A percentile compares a stretch with the other conserved stretches of the same genome.
These are phyloP conservation scores for Austrofundulus limnaeus DNA, from an alignment of 2,113 vertebrate genomes.

Conservation along the genomic window DNA sequence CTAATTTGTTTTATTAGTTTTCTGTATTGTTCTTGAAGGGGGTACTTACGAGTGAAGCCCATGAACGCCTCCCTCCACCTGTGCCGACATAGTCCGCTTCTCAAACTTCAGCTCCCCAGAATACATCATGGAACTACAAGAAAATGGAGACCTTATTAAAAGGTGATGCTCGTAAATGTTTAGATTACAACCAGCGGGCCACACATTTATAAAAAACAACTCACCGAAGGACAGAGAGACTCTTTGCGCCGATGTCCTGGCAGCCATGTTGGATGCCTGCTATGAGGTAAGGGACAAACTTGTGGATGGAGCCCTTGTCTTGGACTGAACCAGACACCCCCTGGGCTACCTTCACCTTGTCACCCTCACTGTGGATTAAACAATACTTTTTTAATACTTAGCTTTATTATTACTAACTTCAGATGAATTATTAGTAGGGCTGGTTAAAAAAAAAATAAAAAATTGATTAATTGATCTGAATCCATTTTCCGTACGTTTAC, in stretches of 20 bases:
- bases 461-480: no score
- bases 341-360: conserved; percentile 92
- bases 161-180: neutral
- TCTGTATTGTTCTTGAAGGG: neutral
- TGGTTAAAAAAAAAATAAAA: no score
- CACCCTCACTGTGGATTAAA: conserved; percentile 83
- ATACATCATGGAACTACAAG: conserved; percentile 93
- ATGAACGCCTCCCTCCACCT: conserved; percentile 92
- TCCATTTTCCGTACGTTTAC: no score
- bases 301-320: conserved; percentile 95
- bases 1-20: no score
- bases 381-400: neutral
- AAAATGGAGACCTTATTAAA: neutral
- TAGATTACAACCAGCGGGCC: neutral
- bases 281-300: conserved; percentile 93
- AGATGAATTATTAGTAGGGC: no score
- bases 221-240: conserved; percentile 90
- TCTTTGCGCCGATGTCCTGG: conserved; percentile 92
- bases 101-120: conserved; percentile 95
- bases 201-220: conserved; percentile 37
- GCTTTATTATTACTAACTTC: neutral
- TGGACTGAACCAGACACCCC: conserved; percentile 92
- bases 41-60: conserved; percentile 92
- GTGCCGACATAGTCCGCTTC: conserved; percentile 93
- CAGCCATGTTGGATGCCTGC: conserved; percentile 94